phyloP scores from a whole-genome alignment of 2,888 invertebrate species.

The Pseudeuparius sepicola region DNA sequence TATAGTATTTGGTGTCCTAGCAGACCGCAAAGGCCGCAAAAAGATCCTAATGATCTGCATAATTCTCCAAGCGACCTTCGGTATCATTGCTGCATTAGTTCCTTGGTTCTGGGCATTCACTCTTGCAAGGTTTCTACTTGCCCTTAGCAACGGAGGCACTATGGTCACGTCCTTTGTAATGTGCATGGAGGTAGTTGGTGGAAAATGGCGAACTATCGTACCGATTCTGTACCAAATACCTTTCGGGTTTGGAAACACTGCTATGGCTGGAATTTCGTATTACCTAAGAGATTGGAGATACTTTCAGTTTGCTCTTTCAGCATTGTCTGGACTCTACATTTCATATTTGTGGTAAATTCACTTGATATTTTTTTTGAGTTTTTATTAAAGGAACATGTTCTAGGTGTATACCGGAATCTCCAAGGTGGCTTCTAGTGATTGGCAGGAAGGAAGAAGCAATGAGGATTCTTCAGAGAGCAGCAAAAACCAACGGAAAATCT shows the following conservation, averaged over 20 bases:
- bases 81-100: constrained; percentile 44
- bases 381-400: constrained; percentile 8
- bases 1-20: constrained; percentile 48
- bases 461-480: constrained; percentile 36
- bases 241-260: constrained; percentile 49
- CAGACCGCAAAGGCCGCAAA: constrained; percentile 54
- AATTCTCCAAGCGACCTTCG: constrained; percentile 44
- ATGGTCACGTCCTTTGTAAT: constrained; percentile 56
- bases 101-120: constrained; percentile 48
- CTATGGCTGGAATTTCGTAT: constrained; percentile 49
- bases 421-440: constrained; percentile 51
- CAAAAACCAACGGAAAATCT: constrained; percentile 31
- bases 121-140: constrained; percentile 45
- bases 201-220: constrained; percentile 49
- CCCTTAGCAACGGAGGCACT: constrained; percentile 47
- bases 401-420: constrained; percentile 50
- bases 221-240: constrained; percentile 55
- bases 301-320: constrained; percentile 46
- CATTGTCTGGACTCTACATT: constrained; percentile 43
- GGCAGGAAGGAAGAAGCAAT: constrained; percentile 44
- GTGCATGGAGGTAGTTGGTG: constrained; percentile 54
- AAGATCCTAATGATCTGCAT: constrained; percentile 47
- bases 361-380: neutral
- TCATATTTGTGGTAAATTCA: constrained; percentile 41
- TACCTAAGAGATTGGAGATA: constrained; percentile 51